Base-by-base conservation (phyloP, 2,797 vertebrate species). In the Siniperca obscura region DNA sequence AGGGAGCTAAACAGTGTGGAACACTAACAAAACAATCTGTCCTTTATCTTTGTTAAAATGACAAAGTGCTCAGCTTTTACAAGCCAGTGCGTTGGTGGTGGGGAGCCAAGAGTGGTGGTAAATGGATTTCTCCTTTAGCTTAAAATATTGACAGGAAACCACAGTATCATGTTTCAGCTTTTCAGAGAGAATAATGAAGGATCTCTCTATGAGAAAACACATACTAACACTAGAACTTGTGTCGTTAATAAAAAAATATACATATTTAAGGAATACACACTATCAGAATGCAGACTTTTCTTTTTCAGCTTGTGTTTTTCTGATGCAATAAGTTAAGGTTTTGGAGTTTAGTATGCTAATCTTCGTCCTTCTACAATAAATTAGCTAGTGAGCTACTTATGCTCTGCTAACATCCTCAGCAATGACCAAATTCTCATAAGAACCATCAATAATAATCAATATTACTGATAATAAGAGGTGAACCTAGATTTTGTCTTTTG, bases 111-210 rank as follows among this genome's bases (percentile, higher is more conserved):
- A 78, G 68, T 17, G 40, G 67, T 46, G 68, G 17, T 68, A 36
- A 59, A 81, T 53, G 44, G 71, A 86, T 46, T 73, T 55, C 62
- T 30, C n/a, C 9, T 44, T 67, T 55, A 72, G 59, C 66, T 46
- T 17, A 14, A 14, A 44, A 25, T 57, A 62, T 55, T 2, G 16
- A 64, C 27, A 70, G 68, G 36, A 80, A 60, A 64, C 42, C 17
- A 22, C 7, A 3, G 74, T 5, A 42, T 89, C 69, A 4, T 9
- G 69, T 84, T 84, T 77, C 83, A 78, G 74, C 72, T 38, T 48
- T 77, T 27, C 25, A 72, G 66, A 65, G 16, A 75, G 6, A 70
- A 36, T 0, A 6, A 55, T 21, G 38, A 57, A 30, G 48, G 1
- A n/a, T 40, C 21, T 50, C 10, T 22, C 21, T 30, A 5, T 17